Percentiles rank a stretch among this genome's conserved stretches.
phyloP scores from a whole-genome alignment of 2,888 invertebrate species.

The Charanyca ferruginea region DNA sequence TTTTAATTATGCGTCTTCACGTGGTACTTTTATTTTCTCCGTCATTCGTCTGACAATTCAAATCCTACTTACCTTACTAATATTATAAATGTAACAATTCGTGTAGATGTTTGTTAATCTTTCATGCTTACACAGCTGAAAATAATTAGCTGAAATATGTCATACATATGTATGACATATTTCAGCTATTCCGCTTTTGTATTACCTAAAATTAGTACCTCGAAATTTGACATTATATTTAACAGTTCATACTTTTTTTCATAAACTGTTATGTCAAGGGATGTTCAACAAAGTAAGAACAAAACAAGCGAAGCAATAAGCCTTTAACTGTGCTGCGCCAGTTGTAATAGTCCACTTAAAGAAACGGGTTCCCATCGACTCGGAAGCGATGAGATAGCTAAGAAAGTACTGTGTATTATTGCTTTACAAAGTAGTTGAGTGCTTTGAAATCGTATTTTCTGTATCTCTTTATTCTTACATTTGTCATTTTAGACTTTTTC shows the following conservation, averaged over 20 bases:
- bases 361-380: constrained; percentile 47
- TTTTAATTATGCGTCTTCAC: no score
- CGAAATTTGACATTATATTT: no score
- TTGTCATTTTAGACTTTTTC: neutral
- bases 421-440: constrained; percentile 34
- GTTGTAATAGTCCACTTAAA: constrained; percentile 54
- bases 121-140: no score
- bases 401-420: constrained; percentile 25
- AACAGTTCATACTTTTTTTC: neutral
- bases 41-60: no score
- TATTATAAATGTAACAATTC: no score
- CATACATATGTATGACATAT: no score
- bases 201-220: no score
- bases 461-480: neutral
- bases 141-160: no score
- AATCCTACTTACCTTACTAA: no score
- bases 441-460: neutral
- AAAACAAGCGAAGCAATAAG: constrained; percentile 36
- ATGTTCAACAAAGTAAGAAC: constrained; percentile 21
- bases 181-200: no score
- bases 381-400: constrained; percentile 37
- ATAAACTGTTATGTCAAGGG: neutral
- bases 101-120: no score
- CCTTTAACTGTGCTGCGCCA: constrained; percentile 37
- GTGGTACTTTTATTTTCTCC: no score